phyloP scores from a whole-genome alignment of 2,888 invertebrate species.

The Penaeus monodon region DNA sequence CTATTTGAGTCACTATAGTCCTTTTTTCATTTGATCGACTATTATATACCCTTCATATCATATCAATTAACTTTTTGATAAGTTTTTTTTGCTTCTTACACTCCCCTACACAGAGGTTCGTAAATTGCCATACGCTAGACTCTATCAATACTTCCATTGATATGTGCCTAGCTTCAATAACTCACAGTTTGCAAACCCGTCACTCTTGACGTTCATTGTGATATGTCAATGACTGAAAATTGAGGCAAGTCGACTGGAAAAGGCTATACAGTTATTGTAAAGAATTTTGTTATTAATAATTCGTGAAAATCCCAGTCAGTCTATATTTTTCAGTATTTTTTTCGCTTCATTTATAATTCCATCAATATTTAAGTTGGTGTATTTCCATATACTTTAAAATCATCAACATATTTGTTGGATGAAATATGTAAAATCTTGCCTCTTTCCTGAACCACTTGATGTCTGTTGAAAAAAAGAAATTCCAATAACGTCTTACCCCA shows the following conservation, averaged over 20 bases:
- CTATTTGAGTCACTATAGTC: neutral
- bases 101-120: slow-evolving; percentile 80
- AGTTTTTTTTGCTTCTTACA: neutral
- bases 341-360: no score
- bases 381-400: no score
- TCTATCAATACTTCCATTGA: no score
- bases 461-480: no score
- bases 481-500: no score
- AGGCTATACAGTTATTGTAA: slow-evolving; percentile 82
- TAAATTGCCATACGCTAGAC: slow-evolving; percentile 92
- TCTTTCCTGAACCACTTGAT: no score
- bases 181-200: slow-evolving; percentile 86
- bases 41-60: no score
- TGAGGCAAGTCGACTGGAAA: slow-evolving; percentile 92
- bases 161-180: slow-evolving; percentile 90
- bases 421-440: no score
- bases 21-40: neutral
- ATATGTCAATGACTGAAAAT: slow-evolving; percentile 99
- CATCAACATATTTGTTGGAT: no score
- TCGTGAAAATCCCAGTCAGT: no score
- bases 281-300: slow-evolving; percentile 71
- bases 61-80: neutral
- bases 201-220: slow-evolving; percentile 94
- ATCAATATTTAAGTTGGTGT: no score
- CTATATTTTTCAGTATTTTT: no score